phyloP scores from a whole-genome alignment of 2,113 vertebrate species.

The Antechinus flavipes region DNA sequence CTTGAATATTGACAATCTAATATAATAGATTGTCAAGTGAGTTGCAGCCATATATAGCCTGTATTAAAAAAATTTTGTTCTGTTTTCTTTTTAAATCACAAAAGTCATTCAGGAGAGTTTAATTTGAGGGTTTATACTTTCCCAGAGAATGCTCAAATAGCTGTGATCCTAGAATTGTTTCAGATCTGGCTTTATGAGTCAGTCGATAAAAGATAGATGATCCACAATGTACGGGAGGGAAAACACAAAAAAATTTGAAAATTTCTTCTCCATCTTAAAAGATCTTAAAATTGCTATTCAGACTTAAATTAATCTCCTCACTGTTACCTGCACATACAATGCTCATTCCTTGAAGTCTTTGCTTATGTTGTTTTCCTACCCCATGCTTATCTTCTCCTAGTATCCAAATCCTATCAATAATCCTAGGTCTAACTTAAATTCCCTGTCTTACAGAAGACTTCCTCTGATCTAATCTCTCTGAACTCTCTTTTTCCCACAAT shows the following conservation, averaged over 20 bases:
- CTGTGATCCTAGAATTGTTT: not conserved
- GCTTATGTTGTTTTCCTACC: not conserved
- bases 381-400: not conserved
- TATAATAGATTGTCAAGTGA: not conserved
- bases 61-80: not conserved
- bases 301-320: not conserved
- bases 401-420: not conserved
- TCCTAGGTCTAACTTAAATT: not conserved
- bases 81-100: not conserved
- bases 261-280: not conserved
- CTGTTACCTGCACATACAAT: not conserved
- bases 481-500: not conserved
- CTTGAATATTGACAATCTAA: not conserved
- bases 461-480: not conserved
- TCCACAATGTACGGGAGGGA: not conserved
- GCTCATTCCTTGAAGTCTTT: not conserved
- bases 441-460: not conserved
- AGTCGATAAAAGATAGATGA: not conserved
- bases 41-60: not conserved
- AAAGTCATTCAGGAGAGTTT: not conserved
- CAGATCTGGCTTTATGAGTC: not conserved
- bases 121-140: not conserved
- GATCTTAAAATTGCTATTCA: not conserved
- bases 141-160: not conserved
- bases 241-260: not conserved